Percentiles rank a stretch among this genome's conserved stretches.
phyloP scores from a whole-genome alignment of 2,113 vertebrate genomes.

The Myanophis thanlyinensis region DNA sequence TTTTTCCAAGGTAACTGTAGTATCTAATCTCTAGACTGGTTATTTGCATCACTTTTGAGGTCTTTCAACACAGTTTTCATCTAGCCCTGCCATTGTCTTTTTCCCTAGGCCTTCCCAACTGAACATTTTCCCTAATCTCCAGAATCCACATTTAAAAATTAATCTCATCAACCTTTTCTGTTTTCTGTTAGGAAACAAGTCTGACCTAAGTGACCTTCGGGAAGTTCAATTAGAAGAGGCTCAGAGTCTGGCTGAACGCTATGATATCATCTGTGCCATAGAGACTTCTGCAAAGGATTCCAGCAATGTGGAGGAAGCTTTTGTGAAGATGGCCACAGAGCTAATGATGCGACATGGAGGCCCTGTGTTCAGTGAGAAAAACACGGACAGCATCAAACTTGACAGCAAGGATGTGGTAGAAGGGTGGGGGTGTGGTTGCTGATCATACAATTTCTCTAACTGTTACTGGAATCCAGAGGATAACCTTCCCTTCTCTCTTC shows the following conservation, averaged over 20 bases:
- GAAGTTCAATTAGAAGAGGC: constrained; percentile 81
- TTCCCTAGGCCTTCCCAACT: neutral
- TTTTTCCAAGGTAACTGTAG: neutral
- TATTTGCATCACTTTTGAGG: neutral
- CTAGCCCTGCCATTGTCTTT: neutral
- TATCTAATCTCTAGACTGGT: neutral
- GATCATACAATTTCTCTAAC: constrained; percentile 58
- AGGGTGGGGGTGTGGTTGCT: constrained; percentile 84
- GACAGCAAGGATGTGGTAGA: constrained; percentile 82
- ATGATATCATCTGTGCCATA: constrained; percentile 81
- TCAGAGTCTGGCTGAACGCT: constrained; percentile 75
- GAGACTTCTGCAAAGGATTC: constrained; percentile 88
- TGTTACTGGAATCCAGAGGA: constrained; percentile 59
- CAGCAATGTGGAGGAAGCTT: constrained; percentile 86
- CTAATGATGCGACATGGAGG: constrained; percentile 85
- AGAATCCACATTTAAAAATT: neutral
- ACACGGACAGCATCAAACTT: constrained; percentile 82
- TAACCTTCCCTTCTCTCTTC: neutral
- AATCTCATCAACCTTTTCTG: constrained; percentile 12
- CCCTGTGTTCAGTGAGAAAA: constrained; percentile 81
- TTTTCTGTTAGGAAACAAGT: constrained; percentile 81
- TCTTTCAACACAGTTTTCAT: neutral
- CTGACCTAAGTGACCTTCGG: constrained; percentile 77
- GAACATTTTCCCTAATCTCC: neutral
- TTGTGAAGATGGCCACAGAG: constrained; percentile 81